A percentile compares a stretch with the other conserved stretches of the same genome.
These are phyloP conservation scores for Peromyscus aztecus DNA, from an alignment of 2,797 vertebrate species.

Conservation along the genomic window DNA sequence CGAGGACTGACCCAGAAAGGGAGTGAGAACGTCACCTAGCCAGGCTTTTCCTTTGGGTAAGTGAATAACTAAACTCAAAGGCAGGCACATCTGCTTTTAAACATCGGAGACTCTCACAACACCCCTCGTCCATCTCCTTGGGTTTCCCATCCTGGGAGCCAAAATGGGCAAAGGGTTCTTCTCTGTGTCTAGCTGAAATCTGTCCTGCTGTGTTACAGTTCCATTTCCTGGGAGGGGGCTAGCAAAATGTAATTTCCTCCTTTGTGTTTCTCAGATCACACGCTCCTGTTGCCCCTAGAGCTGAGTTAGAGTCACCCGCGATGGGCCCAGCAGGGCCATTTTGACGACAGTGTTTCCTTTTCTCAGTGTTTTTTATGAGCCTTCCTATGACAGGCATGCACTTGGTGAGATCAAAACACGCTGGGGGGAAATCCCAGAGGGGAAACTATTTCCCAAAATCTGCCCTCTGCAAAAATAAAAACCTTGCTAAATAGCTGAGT, in stretches of 20 bases:
- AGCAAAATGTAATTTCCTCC: constrained; percentile 54
- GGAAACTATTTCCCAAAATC: constrained; percentile 78
- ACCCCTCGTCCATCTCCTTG: neutral
- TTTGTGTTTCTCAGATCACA: constrained; percentile 50
- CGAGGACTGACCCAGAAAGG: constrained; percentile 23
- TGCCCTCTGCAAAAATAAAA: constrained; percentile 86
- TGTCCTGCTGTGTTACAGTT: constrained; percentile 51
- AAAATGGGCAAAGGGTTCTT: neutral
- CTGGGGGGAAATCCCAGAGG: constrained; percentile 78
- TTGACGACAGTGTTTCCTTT: constrained; percentile 75
- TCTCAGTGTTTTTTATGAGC: constrained; percentile 68
- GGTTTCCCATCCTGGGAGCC: neutral
- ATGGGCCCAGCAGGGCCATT: constrained; percentile 73
- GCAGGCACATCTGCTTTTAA: neutral
- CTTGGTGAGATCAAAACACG: constrained; percentile 82
- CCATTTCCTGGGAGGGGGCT: constrained; percentile 38
- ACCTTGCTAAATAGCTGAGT: constrained; percentile 84
- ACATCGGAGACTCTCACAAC: neutral
- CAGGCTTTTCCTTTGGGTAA: neutral
- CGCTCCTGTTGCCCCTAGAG: constrained; percentile 21
- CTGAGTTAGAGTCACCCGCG: constrained; percentile 44
- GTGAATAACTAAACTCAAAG: neutral
- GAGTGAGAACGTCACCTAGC: constrained; percentile 51
- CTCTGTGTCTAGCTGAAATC: constrained; percentile 49
- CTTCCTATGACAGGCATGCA: constrained; percentile 67